A percentile compares a stretch with the other conserved stretches of the same genome.
phyloP scores from a whole-genome alignment of 2,888 invertebrate genomes.

The Platynereis dumerilii region DNA sequence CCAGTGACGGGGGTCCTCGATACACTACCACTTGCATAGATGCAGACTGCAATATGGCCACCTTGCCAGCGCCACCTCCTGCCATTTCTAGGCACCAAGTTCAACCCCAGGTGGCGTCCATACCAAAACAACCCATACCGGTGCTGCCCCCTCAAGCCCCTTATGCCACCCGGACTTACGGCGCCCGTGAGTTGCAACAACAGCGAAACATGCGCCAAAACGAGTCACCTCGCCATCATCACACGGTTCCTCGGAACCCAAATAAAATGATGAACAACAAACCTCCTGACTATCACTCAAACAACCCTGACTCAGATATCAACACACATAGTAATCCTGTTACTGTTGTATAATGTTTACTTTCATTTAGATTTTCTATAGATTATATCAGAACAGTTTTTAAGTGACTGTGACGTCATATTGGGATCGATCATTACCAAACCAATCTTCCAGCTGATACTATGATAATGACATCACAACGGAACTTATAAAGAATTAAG shows the following conservation, averaged over 20 bases:
- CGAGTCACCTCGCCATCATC: conserved; percentile 7
- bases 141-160: conserved; percentile 24
- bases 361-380: conserved; percentile 1
- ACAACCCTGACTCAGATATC: conserved; percentile 14
- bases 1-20: not conserved
- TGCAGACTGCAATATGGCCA: not conserved
- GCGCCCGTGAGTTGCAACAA: not conserved
- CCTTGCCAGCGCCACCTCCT: conserved; percentile 10
- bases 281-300: conserved; percentile 10
- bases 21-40: not conserved
- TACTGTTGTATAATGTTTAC: conserved; percentile 18
- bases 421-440: not conserved
- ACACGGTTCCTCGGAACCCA: conserved; percentile 12
- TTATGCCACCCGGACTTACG: conserved; percentile 5
- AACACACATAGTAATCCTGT: conserved; percentile 24
- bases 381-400: too few relatives aligned
- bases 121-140: conserved; percentile 20
- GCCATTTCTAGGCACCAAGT: conserved; percentile 19
- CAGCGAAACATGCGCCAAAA: not conserved
- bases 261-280: conserved; percentile 5
- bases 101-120: conserved; percentile 15
- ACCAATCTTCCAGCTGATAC: too few relatives aligned
- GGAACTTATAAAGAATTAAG: too few relatives aligned
- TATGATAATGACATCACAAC: too few relatives aligned
- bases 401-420: not conserved